These are phyloP conservation scores for Pycnomerus fuliginosus DNA, from an alignment of 2,888 invertebrate species.

Conservation along the genomic window DNA sequence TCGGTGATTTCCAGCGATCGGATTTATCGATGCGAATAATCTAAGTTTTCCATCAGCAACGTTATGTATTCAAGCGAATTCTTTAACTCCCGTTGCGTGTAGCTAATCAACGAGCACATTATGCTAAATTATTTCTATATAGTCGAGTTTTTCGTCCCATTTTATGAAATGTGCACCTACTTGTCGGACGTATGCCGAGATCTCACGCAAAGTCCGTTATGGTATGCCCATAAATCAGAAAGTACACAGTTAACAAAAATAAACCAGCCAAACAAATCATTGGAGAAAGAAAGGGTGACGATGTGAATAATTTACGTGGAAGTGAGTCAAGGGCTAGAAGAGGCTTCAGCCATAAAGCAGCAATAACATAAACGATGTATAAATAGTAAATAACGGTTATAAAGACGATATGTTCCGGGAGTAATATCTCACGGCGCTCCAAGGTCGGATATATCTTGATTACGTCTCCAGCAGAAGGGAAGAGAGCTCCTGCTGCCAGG, in stretches of 20 bases:
- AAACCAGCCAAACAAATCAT: background rate
- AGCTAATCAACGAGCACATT: conserved; percentile 23
- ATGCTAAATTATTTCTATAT: conserved; percentile 22
- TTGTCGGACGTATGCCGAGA: conserved; percentile 14
- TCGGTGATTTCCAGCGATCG: conserved; percentile 11
- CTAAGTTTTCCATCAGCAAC: conserved; percentile 14
- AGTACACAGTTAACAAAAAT: background rate
- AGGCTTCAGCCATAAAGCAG: conserved; percentile 31
- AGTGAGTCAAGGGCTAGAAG: conserved; percentile 19
- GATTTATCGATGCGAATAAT: conserved; percentile 18
- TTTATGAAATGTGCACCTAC: conserved; percentile 20
- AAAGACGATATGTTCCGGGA: conserved; percentile 47
- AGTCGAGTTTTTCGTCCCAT: conserved; percentile 20
- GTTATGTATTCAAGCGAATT: conserved; percentile 20
- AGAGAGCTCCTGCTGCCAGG: conserved; percentile 34
- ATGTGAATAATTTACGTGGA: conserved; percentile 19
- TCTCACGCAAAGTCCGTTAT: conserved; percentile 11
- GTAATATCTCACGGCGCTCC: conserved; percentile 49
- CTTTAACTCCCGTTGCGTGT: conserved; percentile 23
- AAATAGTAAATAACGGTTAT: conserved; percentile 49
- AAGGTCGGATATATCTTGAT: conserved; percentile 53
- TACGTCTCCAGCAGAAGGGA: conserved; percentile 38
- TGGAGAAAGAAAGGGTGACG: background rate
- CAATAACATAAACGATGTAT: conserved; percentile 47
- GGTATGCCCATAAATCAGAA: background rate